Evolutionary conservation across 2,888 invertebrate species (phyloP).

Genomic region (Griposia aprilina): DNA sequence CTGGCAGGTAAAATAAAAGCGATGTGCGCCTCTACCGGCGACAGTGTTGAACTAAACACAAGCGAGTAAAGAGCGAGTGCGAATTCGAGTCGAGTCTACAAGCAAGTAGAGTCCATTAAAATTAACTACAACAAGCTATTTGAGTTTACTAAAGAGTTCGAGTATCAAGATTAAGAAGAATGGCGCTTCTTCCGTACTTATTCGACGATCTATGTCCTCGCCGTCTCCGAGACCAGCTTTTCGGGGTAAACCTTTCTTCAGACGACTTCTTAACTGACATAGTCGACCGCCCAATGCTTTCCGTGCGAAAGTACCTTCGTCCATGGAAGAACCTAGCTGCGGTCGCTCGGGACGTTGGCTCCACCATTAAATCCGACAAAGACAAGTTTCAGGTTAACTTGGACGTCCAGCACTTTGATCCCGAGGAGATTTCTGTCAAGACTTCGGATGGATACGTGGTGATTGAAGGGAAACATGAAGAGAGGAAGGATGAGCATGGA

Average conservation of each 20-base stretch:
- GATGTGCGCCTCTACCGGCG: slow-evolving; percentile 58
- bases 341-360: slow-evolving; percentile 86
- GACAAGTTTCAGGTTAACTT: slow-evolving; percentile 92
- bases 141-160: slow-evolving; percentile 1
- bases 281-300: slow-evolving; percentile 77
- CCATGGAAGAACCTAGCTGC: slow-evolving; percentile 85
- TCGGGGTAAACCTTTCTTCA: slow-evolving; percentile 81
- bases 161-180: slow-evolving; percentile 53
- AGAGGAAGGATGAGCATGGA: slow-evolving; percentile 94
- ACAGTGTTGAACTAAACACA: slow-evolving; percentile 67
- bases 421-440: slow-evolving; percentile 94
- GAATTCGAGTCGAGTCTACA: not conserved
- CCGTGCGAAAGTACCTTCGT: slow-evolving; percentile 79
- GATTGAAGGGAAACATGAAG: slow-evolving; percentile 95
- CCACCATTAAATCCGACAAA: slow-evolving; percentile 89
- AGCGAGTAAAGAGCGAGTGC: slow-evolving; percentile 20
- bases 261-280: slow-evolving; percentile 83
- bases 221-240: slow-evolving; percentile 82
- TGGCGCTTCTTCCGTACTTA: slow-evolving; percentile 85
- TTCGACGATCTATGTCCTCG: slow-evolving; percentile 81
- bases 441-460: slow-evolving; percentile 93
- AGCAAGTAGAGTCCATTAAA: not conserved
- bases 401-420: slow-evolving; percentile 94
- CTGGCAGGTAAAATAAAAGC: slow-evolving; percentile 74
- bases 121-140: slow-evolving; percentile 8